Percentiles rank a stretch among this genome's conserved stretches.
Conservation (phyloP, 2,113 vertebrate genomes). For the Callospermophilus lateralis region DNA sequence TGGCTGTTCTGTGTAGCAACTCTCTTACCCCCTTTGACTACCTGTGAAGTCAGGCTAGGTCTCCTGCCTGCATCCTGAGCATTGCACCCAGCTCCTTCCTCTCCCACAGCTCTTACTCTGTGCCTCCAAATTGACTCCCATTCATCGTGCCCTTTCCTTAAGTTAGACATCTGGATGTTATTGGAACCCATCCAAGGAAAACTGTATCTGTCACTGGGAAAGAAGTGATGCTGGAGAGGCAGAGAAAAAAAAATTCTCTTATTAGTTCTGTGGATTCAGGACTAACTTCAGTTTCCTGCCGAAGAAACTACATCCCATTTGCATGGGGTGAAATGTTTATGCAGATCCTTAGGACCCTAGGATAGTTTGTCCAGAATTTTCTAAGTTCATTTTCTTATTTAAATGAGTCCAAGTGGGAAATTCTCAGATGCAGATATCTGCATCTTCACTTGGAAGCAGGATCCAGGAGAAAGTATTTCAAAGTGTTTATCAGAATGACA, state of each 20-base stretch:
- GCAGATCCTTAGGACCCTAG: background rate
- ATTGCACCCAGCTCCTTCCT: background rate
- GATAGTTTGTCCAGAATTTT: background rate
- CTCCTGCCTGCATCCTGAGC: background rate
- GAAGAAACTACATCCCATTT: background rate
- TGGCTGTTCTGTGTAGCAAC: background rate
- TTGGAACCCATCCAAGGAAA: constrained; percentile 27
- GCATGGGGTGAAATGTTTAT: background rate
- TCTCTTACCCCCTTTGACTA: background rate
- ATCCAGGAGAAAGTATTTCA: background rate
- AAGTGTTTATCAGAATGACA: background rate
- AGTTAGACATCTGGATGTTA: constrained; percentile 14
- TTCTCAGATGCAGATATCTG: background rate
- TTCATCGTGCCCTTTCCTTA: constrained; percentile 6
- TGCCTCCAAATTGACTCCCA: background rate
- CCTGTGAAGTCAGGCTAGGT: background rate
- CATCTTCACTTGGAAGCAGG: background rate
- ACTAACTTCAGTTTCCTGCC: background rate
- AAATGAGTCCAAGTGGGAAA: background rate
- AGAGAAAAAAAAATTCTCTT: background rate
- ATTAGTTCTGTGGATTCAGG: background rate
- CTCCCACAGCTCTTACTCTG: background rate
- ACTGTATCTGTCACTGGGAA: background rate
- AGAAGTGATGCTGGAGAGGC: background rate
- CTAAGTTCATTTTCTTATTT: background rate